phyloP scores from a whole-genome alignment of 2,888 invertebrate genomes.

The Chalcis sispes region DNA sequence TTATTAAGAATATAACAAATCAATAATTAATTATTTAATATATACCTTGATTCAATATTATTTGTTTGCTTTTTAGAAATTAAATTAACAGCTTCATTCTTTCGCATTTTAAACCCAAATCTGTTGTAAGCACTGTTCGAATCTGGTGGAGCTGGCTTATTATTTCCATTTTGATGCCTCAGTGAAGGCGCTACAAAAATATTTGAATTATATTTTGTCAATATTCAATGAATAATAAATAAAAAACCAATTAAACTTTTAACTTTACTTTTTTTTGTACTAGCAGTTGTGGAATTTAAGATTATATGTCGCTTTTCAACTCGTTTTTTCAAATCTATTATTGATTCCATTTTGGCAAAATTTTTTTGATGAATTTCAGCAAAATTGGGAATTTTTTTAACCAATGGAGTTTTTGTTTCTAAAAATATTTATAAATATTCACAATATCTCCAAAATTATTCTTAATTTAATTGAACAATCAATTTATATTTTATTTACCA shows the following conservation, averaged over 20 bases:
- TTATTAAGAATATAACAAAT: not conserved
- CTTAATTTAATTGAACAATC: not conserved
- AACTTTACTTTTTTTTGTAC: slow-evolving; percentile 52
- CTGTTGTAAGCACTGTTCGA: slow-evolving; percentile 72
- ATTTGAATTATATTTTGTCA: slow-evolving; percentile 7
- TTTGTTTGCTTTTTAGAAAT: slow-evolving; percentile 57
- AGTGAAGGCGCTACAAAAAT: slow-evolving; percentile 35
- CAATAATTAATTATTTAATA: not conserved
- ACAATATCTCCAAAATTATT: slow-evolving; percentile 3
- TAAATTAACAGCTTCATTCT: slow-evolving; percentile 68
- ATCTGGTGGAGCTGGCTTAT: slow-evolving; percentile 34
- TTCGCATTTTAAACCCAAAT: slow-evolving; percentile 77
- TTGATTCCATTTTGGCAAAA: slow-evolving; percentile 83
- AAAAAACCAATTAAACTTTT: too few relatives aligned
- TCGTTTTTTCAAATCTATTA: slow-evolving; percentile 77
- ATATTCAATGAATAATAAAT: too few relatives aligned
- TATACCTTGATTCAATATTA: slow-evolving; percentile 43
- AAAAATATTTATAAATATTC: slow-evolving; percentile 24
- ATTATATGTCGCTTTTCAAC: slow-evolving; percentile 64
- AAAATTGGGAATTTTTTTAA: slow-evolving; percentile 83
- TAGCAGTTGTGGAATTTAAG: slow-evolving; percentile 53
- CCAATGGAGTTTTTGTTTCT: slow-evolving; percentile 62
- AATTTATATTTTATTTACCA: slow-evolving; percentile 53
- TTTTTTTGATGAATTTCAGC: slow-evolving; percentile 82
- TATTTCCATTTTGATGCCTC: slow-evolving; percentile 19